Conservation (phyloP, 2,797 vertebrate species). For the Fistularia tabacaria region DNA sequence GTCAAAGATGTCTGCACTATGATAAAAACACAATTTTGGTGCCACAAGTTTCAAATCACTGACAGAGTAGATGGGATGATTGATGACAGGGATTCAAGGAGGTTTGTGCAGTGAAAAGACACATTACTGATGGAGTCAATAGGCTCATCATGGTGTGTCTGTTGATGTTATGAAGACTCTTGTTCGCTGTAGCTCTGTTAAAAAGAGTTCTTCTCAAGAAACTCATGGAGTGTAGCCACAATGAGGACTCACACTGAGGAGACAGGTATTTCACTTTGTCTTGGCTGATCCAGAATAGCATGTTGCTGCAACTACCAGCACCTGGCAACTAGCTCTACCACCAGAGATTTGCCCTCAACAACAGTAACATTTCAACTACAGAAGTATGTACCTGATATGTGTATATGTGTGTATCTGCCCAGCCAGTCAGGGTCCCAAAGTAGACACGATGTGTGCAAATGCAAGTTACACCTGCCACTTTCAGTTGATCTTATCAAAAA, state of each 20-base stretch:
- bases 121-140: constrained; percentile 2
- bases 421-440: constrained; percentile 31
- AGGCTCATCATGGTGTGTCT: neutral
- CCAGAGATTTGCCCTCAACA: constrained; percentile 27
- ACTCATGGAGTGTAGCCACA: constrained; percentile 40
- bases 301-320: constrained; percentile 18
- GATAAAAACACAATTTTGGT: too few species aligned
- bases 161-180: constrained; percentile 25
- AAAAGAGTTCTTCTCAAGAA: constrained; percentile 36
- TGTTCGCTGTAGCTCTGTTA: constrained; percentile 25
- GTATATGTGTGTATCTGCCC: constrained; percentile 22
- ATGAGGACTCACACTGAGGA: constrained; percentile 29
- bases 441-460: constrained; percentile 20
- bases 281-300: constrained; percentile 43
- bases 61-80: constrained; percentile 28
- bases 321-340: constrained; percentile 22
- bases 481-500: constrained; percentile 49
- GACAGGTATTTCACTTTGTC: constrained; percentile 39
- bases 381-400: constrained; percentile 11
- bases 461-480: constrained; percentile 54
- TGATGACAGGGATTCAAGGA: constrained; percentile 37
- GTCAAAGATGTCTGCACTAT: too few species aligned
- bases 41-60: too few species aligned
- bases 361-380: constrained; percentile 33
- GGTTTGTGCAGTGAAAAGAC: too few species aligned